Evolutionary conservation across 2,797 vertebrate genomes (phyloP), one percentile per base, ranked within the genome.

Genomic region (Zalophus californianus): DNA sequence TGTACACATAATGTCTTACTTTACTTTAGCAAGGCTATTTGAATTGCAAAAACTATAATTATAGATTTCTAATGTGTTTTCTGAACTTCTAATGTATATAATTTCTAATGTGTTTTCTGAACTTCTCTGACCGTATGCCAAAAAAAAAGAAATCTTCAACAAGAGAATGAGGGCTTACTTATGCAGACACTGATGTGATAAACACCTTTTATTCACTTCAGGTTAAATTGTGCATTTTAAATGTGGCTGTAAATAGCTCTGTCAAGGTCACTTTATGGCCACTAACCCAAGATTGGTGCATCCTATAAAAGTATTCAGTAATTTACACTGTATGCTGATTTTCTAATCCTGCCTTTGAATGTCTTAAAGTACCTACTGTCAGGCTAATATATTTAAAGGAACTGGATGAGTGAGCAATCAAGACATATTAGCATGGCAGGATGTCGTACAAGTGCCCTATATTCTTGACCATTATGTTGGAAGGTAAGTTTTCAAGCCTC

Each of bases 221-320:
- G 66, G 80, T 98, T 98, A 98, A 98, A 97, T 73, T 20, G 3
- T 92, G 60, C 90, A 91, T 98, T 97, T 98, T 98, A 98, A 98
- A 90, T 0, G 1, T 90, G 72, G 16, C 60, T 94, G 72, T 98
- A 97, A 97, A 96, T 97, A 98, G n/a, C 48, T 98, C 90, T 96
- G 90, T 94, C 90, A 97, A 98, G 96, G 97, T 98, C 93, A 97
- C 35, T 98, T 98, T 92, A 80, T 92, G 90, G 72, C 73, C 72
- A 95, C 8, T 95, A 89, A 85, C 27, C 11, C 0, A 73, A 96
- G 54, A 97, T 44, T 44, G 66, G 58, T 97, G 60, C 29, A 48
- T 90, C 62, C 44, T 75, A 41, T 85, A 64, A 94, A 98, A 97
- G 35, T 90, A 11, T 93, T 97, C 60, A 96, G 92, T 97, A 97